Conservation (phyloP, 2,113 vertebrate species). For the Stomatorhinus ivindoensis region DNA sequence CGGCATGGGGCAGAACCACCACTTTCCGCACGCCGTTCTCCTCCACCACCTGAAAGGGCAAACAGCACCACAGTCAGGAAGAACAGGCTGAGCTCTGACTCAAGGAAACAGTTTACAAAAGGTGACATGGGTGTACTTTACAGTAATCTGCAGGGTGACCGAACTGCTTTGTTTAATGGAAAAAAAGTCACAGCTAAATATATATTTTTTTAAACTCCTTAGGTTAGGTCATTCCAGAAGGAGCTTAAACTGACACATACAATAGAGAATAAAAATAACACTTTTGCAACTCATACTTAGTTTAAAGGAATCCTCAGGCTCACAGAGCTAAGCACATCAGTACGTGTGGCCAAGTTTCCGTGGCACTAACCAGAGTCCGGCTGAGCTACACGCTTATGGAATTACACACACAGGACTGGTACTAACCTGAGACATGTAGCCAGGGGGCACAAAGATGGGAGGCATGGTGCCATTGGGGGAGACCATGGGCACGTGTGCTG, state of each 20-base stretch:
- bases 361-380: neutral
- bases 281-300: neutral
- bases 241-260: neutral
- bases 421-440: conserved; percentile 72
- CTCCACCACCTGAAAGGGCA: conserved; percentile 60
- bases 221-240: neutral
- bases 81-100: neutral
- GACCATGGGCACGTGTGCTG: conserved; percentile 71
- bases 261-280: neutral
- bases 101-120: neutral
- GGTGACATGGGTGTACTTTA: neutral
- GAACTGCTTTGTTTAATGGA: neutral
- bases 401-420: neutral
- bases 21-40: conserved; percentile 71
- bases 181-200: neutral
- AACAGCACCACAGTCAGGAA: neutral
- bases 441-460: conserved; percentile 71
- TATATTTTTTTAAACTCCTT: neutral
- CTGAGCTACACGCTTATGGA: neutral
- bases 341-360: neutral
- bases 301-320: neutral
- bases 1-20: conserved; percentile 63
- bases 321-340: neutral
- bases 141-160: neutral
- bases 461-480: conserved; percentile 71